Evolutionary conservation across 1,140 invertebrate genomes (phyloP).

Genomic region (Zaprionus capensis): DNA sequence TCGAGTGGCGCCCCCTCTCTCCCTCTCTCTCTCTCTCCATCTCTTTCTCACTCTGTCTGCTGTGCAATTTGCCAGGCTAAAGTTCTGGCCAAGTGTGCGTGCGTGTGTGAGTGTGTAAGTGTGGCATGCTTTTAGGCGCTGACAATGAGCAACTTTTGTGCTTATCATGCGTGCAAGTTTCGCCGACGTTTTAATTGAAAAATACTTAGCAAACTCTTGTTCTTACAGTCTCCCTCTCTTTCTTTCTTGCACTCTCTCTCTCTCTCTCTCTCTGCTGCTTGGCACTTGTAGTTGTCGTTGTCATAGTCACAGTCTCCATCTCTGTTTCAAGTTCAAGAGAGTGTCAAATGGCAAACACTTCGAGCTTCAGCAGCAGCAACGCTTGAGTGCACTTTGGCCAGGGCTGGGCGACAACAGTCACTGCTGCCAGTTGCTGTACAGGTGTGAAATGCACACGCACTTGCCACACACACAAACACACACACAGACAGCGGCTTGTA

Average conservation of each 20-base stretch:
- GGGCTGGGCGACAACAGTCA: background rate
- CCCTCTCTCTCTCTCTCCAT: background rate
- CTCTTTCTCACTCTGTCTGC: background rate
- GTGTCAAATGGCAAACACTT: slow-evolving; percentile 68
- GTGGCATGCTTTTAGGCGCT: slow-evolving; percentile 64
- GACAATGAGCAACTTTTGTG: slow-evolving; percentile 74
- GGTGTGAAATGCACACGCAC: slow-evolving; percentile 58
- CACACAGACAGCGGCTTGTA: background rate
- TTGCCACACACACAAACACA: slow-evolving; percentile 17
- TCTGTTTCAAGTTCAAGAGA: slow-evolving; percentile 53
- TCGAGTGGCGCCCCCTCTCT: slow-evolving; percentile 14
- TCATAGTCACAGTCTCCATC: slow-evolving; percentile 19
- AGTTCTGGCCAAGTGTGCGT: slow-evolving; percentile 43
- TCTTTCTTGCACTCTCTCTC: background rate
- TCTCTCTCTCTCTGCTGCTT: background rate
- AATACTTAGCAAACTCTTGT: slow-evolving; percentile 71
- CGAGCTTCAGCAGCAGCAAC: slow-evolving; percentile 24
- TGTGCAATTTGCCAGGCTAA: slow-evolving; percentile 40
- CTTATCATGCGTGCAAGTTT: slow-evolving; percentile 79
- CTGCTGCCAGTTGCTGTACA: slow-evolving; percentile 1
- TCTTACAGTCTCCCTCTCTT: background rate
- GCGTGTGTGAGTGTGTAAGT: slow-evolving; percentile 26
- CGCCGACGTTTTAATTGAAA: slow-evolving; percentile 77
- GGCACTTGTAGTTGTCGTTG: slow-evolving; percentile 16
- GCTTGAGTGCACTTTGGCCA: slow-evolving; percentile 59